These are phyloP conservation scores for Bombus vancouverensis DNA, from an alignment of 1,140 invertebrate species.

Conservation along the genomic window DNA sequence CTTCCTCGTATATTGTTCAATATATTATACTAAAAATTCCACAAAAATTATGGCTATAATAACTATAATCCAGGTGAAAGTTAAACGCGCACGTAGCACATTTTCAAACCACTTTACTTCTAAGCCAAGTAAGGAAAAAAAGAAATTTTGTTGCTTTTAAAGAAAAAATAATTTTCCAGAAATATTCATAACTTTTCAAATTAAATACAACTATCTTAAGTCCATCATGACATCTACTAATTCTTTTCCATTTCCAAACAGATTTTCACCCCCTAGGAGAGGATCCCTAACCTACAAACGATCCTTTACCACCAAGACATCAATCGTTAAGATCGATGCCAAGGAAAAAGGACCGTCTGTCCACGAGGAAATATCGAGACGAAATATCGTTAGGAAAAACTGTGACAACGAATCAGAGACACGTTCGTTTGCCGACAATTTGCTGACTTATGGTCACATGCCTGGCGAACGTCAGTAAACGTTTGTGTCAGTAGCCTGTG, in stretches of 20 bases:
- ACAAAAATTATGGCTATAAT: neutral
- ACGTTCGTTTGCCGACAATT: constrained; percentile 19
- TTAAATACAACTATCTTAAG: neutral
- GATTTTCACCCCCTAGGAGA: neutral
- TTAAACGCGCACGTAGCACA: neutral
- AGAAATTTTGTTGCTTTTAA: neutral
- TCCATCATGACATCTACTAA: neutral
- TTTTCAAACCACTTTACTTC: neutral
- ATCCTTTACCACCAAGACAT: neutral
- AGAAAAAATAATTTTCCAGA: neutral
- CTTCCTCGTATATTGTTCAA: neutral
- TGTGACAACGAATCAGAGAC: neutral
- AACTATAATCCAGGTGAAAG: neutral
- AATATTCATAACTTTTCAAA: neutral
- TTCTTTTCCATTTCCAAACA: neutral
- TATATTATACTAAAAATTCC: neutral
- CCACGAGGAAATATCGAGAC: neutral
- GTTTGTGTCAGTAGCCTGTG: neutral
- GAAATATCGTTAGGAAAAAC: constrained; percentile 27
- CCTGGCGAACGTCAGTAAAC: neutral
- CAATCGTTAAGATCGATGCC: neutral
- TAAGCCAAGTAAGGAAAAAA: neutral
- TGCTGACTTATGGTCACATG: constrained; percentile 26
- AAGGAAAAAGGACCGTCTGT: neutral
- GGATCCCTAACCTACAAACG: neutral